A percentile compares a stretch with the other conserved stretches of the same genome.
These are phyloP conservation scores for Procambarus clarkii DNA, from an alignment of 1,140 invertebrate genomes.

Conservation along the genomic window DNA sequence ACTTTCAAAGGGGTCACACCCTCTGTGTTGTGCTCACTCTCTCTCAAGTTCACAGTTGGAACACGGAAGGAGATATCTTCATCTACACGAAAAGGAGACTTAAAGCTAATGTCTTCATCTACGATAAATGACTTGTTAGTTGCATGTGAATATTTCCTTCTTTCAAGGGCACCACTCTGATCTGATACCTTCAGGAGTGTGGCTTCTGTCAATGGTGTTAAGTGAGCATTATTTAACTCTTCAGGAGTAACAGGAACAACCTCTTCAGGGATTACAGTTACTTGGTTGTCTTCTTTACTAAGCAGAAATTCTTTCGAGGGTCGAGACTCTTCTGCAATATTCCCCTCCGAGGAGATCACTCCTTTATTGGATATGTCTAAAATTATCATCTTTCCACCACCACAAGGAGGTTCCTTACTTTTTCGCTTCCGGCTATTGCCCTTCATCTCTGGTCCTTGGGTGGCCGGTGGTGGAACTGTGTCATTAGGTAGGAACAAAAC, in stretches of 20 bases:
- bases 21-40: neutral
- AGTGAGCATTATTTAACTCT: slow-evolving; percentile 4
- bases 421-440: slow-evolving; percentile 40
- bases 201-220: neutral
- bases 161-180: slow-evolving; percentile 25
- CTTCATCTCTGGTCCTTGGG: neutral
- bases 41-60: neutral
- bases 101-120: slow-evolving; percentile 45
- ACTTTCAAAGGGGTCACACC: neutral
- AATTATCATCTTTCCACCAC: slow-evolving; percentile 31
- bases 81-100: slow-evolving; percentile 39
- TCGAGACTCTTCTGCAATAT: neutral
- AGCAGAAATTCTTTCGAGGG: neutral
- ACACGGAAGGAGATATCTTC: slow-evolving; percentile 32
- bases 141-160: neutral
- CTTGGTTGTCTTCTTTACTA: neutral
- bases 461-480: neutral
- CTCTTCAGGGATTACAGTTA: neutral
- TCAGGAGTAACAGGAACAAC: slow-evolving; percentile 3
- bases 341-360: neutral
- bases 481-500: slow-evolving; percentile 20
- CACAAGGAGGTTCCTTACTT: neutral
- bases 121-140: slow-evolving; percentile 10
- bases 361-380: slow-evolving; percentile 20
- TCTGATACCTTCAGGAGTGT: slow-evolving; percentile 5